Conservation (phyloP, 2,113 vertebrate species). For the Cardinalis cardinalis region DNA sequence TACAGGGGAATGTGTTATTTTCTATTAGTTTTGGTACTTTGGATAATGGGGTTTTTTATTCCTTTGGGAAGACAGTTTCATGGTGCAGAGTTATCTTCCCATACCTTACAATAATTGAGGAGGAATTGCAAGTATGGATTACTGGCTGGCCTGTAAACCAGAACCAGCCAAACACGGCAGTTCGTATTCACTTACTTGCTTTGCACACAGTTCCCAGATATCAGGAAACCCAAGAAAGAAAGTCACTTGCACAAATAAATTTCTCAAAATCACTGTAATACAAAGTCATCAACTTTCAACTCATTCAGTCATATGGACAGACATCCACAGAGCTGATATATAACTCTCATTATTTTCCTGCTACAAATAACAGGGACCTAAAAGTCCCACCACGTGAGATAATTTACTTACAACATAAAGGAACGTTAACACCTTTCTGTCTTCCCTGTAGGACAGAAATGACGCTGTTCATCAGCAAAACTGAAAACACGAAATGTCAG, state of each 20-base stretch:
- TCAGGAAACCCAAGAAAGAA: not conserved
- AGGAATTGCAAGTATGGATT: not conserved
- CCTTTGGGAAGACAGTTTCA: not conserved
- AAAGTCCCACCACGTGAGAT: not conserved
- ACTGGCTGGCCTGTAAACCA: not conserved
- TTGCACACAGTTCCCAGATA: not conserved
- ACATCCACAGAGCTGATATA: not conserved
- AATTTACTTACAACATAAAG: not conserved
- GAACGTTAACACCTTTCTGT: not conserved
- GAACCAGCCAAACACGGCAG: not conserved
- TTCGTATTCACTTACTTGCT: not conserved
- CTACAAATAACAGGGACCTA: not conserved
- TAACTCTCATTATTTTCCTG: not conserved
- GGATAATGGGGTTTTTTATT: not conserved
- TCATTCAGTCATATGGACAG: not conserved
- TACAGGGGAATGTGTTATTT: not conserved
- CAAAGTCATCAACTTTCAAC: not conserved
- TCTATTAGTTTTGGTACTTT: not conserved
- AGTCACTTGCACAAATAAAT: not conserved
- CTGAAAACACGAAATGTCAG: not conserved
- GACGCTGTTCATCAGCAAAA: not conserved
- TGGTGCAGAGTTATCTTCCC: not conserved
- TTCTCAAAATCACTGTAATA: not conserved
- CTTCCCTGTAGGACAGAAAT: not conserved
- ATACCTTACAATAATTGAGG: not conserved